A percentile compares a stretch with the other conserved stretches of the same genome.
phyloP scores from a whole-genome alignment of 2,888 invertebrate genomes.

The Caenorhabditis becei region DNA sequence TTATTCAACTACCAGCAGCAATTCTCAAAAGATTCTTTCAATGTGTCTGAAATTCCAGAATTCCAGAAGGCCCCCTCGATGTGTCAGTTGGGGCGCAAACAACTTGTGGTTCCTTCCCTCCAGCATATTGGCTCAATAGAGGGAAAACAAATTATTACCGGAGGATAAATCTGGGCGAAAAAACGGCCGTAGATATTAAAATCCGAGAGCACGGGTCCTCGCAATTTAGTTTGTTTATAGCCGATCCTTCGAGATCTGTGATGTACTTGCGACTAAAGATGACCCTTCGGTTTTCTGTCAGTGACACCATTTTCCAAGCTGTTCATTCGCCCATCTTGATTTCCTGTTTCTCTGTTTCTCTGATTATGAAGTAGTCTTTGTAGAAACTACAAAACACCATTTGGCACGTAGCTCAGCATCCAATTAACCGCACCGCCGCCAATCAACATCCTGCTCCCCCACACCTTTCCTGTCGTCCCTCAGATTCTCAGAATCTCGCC shows the following conservation, averaged over 20 bases:
- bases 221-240: not conserved
- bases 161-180: conserved; percentile 20
- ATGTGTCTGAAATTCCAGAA: conserved; percentile 1
- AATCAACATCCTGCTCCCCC: not conserved
- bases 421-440: not conserved
- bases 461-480: not conserved
- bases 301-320: too few relatives aligned
- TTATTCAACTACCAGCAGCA: not conserved
- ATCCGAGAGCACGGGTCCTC: conserved; percentile 4
- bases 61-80: not conserved
- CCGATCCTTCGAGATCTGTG: not conserved
- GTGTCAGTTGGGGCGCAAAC: conserved; percentile 3
- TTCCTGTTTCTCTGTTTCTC: not conserved
- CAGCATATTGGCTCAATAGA: not conserved
- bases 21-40: not conserved
- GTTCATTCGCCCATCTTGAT: not conserved
- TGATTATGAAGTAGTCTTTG: too few relatives aligned
- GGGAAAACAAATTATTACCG: conserved; percentile 41
- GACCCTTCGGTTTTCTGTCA: too few relatives aligned
- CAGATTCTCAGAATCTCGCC: not conserved
- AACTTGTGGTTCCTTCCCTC: conserved; percentile 3
- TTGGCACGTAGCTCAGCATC: not conserved
- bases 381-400: not conserved
- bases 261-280: not conserved
- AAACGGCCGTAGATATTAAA: conserved; percentile 12